Percentiles rank a stretch among this genome's conserved stretches.
phyloP scores from a whole-genome alignment of 2,797 vertebrate genomes.

The Poeciliopsis gracilis region DNA sequence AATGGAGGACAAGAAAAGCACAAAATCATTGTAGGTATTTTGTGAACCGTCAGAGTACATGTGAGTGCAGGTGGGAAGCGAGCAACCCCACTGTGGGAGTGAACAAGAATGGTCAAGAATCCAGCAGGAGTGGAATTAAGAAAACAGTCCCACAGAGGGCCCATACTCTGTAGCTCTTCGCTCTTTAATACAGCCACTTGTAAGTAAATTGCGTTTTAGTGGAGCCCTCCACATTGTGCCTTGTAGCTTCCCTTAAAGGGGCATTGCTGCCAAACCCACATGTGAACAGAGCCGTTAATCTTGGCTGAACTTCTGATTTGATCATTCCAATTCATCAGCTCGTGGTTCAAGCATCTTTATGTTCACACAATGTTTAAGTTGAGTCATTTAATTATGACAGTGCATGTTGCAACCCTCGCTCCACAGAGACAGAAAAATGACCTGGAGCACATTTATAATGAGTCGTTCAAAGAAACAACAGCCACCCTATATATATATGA shows the following conservation, averaged over 20 bases:
- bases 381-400: background rate
- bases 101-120: constrained; percentile 12
- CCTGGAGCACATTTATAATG: background rate
- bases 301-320: background rate
- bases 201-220: background rate
- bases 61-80: background rate
- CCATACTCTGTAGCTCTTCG: background rate
- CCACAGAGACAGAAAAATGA: background rate
- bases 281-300: background rate
- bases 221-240: background rate
- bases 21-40: background rate
- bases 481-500: background rate
- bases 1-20: background rate
- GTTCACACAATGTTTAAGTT: background rate
- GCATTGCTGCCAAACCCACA: background rate
- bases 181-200: background rate
- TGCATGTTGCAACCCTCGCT: background rate
- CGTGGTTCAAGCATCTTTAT: background rate
- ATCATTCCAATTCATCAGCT: background rate
- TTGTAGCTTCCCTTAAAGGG: background rate
- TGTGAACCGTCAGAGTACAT: background rate
- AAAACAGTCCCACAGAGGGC: constrained; percentile 1
- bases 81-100: constrained; percentile 2
- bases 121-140: constrained; percentile 2
- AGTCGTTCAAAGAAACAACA: background rate